These are phyloP conservation scores for Cyphomyrmex costatus DNA, from an alignment of 1,140 invertebrate genomes.

Conservation along the genomic window DNA sequence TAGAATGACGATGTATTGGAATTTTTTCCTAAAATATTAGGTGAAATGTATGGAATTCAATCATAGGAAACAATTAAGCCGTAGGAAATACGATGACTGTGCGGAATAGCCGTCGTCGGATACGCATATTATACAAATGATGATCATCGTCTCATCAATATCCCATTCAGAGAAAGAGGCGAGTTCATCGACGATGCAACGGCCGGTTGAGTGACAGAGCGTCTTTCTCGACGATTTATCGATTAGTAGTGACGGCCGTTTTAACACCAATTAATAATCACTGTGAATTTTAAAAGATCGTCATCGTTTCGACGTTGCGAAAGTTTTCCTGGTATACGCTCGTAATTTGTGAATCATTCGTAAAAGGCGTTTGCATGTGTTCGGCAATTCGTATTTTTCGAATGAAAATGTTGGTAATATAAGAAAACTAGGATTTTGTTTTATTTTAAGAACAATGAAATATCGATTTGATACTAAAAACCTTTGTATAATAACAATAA, in stretches of 20 bases:
- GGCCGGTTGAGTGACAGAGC: slow-evolving; percentile 48
- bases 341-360: background rate
- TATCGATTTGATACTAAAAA: background rate
- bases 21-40: slow-evolving; percentile 15
- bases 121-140: slow-evolving; percentile 39
- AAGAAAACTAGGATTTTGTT: background rate
- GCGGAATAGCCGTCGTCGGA: slow-evolving; percentile 42
- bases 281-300: background rate
- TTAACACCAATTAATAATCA: slow-evolving; percentile 55
- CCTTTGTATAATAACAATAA: background rate
- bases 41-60: slow-evolving; percentile 48
- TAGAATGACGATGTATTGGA: slow-evolving; percentile 20
- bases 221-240: slow-evolving; percentile 58
- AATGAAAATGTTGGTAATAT: background rate
- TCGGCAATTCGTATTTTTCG: background rate
- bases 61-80: slow-evolving; percentile 59
- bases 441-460: background rate
- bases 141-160: slow-evolving; percentile 62
- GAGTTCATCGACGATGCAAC: slow-evolving; percentile 50
- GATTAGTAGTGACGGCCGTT: slow-evolving; percentile 49
- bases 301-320: background rate
- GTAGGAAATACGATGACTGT: slow-evolving; percentile 48
- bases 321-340: background rate
- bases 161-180: slow-evolving; percentile 63
- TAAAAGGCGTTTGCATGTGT: background rate